Conservation (phyloP, 2,888 invertebrate genomes). For the Luperina nickerlii region DNA sequence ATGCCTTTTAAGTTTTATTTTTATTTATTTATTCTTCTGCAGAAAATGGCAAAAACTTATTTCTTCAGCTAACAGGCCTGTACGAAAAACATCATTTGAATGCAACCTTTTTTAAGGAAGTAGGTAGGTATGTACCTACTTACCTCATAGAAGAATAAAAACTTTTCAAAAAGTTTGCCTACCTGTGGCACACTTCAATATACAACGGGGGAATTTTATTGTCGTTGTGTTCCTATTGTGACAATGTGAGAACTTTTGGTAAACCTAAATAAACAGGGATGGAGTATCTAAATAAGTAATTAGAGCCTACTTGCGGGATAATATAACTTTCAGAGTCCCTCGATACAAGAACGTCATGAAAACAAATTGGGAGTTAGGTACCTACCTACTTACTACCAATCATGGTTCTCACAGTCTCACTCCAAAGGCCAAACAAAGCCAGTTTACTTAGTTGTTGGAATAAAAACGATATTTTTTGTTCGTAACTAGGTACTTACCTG, state of each 20-base stretch:
- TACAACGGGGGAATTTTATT: neutral
- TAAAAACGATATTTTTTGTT: neutral
- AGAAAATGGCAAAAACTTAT: neutral
- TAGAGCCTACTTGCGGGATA: no score
- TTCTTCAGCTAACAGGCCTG: neutral
- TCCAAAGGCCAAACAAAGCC: neutral
- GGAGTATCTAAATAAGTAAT: neutral
- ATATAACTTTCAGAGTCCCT: neutral
- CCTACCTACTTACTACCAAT: neutral
- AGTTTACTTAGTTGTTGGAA: neutral
- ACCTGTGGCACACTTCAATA: neutral
- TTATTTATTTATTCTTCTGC: conserved; percentile 1
- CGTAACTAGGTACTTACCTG: neutral
- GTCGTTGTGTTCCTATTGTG: conserved; percentile 8
- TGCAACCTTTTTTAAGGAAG: conserved; percentile 11
- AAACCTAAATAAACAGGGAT: neutral
- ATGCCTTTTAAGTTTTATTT: neutral
- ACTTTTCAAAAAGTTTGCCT: neutral
- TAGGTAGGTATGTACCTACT: no score
- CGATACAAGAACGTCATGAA: neutral
- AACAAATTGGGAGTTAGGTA: neutral
- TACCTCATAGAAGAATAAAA: conserved; percentile 5
- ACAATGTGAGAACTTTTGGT: conserved; percentile 5
- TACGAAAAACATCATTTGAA: neutral
- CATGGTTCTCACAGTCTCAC: neutral